Evolutionary conservation across 1,140 invertebrate genomes (phyloP).

Genomic region (Oncopodura yosiiana): DNA sequence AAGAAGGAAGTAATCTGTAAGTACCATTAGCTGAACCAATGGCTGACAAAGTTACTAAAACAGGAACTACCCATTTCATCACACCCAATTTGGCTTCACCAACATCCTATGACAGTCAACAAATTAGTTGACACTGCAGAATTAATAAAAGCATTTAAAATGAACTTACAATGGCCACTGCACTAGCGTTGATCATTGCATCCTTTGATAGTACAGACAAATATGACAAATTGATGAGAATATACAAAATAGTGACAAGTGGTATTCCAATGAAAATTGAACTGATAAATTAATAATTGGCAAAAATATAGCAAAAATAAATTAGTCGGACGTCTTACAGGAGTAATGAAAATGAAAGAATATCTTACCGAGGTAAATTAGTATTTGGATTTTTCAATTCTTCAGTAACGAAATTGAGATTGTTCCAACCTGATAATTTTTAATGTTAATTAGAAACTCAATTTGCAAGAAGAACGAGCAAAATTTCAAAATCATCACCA

Average conservation of each 20-base stretch:
- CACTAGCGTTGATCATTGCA: slow-evolving; percentile 67
- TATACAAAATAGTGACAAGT: slow-evolving; percentile 73
- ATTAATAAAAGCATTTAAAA: neutral
- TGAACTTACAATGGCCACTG: slow-evolving; percentile 71
- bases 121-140: neutral
- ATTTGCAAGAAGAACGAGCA: too few species aligned
- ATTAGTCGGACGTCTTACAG: too few species aligned
- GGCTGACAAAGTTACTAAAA: slow-evolving; percentile 61
- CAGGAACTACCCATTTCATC: slow-evolving; percentile 53
- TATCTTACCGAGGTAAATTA: slow-evolving; percentile 44
- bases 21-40: slow-evolving; percentile 60
- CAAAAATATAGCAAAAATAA: too few species aligned
- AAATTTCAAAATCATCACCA: too few species aligned
- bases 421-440: too few species aligned
- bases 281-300: slow-evolving; percentile 40
- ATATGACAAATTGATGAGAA: slow-evolving; percentile 85
- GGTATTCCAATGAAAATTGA: slow-evolving; percentile 87
- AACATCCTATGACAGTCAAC: slow-evolving; percentile 45
- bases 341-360: neutral
- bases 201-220: slow-evolving; percentile 70
- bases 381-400: slow-evolving; percentile 38
- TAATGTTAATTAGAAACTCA: too few species aligned
- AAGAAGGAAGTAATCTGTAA: too few species aligned
- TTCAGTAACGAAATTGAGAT: slow-evolving; percentile 32
- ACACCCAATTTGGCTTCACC: slow-evolving; percentile 52